A percentile compares a stretch with the other conserved stretches of the same genome.
Evolutionary conservation across 2,797 vertebrate genomes (phyloP).

Genomic region (Tangara arthus): DNA sequence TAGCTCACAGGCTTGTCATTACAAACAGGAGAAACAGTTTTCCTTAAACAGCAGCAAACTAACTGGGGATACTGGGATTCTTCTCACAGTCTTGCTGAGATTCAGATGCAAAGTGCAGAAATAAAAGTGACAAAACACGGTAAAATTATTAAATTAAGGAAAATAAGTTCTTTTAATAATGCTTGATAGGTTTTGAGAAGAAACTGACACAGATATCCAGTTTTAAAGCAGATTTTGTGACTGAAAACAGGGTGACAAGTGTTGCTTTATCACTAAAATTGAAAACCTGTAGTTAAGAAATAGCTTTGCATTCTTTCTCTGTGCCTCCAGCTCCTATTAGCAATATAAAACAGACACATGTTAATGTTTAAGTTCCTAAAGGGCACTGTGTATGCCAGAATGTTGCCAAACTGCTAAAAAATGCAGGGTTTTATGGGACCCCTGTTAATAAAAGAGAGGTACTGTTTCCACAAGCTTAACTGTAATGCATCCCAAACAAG

Average conservation of each 20-base stretch:
- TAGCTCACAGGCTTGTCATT: not conserved
- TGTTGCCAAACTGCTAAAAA: constrained; percentile 33
- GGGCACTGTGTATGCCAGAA: not conserved
- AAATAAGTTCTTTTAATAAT: not conserved
- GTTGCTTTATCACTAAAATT: constrained; percentile 20
- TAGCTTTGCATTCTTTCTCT: constrained; percentile 44
- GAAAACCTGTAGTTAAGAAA: constrained; percentile 58
- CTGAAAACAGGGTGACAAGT: constrained; percentile 24
- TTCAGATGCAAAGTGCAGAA: not conserved
- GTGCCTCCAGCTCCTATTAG: constrained; percentile 34
- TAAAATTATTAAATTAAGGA: not conserved
- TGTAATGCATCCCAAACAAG: constrained; percentile 38
- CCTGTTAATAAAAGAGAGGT: constrained; percentile 44
- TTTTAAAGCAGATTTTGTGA: constrained; percentile 28
- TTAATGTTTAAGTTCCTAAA: constrained; percentile 59
- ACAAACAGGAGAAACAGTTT: not conserved
- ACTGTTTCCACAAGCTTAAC: constrained; percentile 43
- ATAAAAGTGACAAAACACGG: not conserved
- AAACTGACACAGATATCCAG: not conserved
- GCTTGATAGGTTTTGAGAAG: not conserved
- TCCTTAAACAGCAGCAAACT: not conserved
- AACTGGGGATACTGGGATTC: not conserved
- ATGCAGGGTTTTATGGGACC: constrained; percentile 36
- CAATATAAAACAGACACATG: constrained; percentile 41
- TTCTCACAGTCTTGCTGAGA: not conserved